A percentile compares a stretch with the other conserved stretches of the same genome.
Evolutionary conservation across 2,113 vertebrate genomes (phyloP).

Genomic region (Rhombomys opimus): DNA sequence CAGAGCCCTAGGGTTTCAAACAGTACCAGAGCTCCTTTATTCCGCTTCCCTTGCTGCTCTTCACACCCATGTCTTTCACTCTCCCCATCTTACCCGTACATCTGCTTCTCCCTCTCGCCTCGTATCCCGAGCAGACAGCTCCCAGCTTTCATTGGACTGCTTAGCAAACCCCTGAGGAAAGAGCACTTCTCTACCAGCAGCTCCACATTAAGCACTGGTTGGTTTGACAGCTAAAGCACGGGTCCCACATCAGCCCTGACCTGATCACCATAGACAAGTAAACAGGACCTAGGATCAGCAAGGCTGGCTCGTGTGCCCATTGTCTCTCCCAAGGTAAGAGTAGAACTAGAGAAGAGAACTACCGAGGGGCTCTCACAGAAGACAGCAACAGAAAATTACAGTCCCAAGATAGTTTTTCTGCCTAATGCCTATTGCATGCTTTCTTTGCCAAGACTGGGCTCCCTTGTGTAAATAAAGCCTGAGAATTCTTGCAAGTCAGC

Average conservation of each 20-base stretch:
- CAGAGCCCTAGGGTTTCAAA: neutral
- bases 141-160: neutral
- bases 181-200: neutral
- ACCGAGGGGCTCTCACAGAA: neutral
- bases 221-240: neutral
- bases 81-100: neutral
- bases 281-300: neutral
- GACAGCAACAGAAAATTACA: neutral
- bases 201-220: neutral
- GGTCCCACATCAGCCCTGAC: neutral
- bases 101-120: neutral
- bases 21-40: neutral
- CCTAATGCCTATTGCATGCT: neutral
- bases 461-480: conserved; percentile 26
- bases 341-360: neutral
- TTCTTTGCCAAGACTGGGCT: neutral
- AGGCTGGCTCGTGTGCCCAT: neutral
- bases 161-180: neutral
- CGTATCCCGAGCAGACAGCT: neutral
- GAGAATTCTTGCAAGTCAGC: neutral
- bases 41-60: neutral
- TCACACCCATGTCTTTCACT: neutral
- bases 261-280: neutral
- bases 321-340: neutral
- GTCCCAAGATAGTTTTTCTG: neutral